Conservation (phyloP, 2,888 invertebrate genomes). For the Rugalucina vietnamica region DNA sequence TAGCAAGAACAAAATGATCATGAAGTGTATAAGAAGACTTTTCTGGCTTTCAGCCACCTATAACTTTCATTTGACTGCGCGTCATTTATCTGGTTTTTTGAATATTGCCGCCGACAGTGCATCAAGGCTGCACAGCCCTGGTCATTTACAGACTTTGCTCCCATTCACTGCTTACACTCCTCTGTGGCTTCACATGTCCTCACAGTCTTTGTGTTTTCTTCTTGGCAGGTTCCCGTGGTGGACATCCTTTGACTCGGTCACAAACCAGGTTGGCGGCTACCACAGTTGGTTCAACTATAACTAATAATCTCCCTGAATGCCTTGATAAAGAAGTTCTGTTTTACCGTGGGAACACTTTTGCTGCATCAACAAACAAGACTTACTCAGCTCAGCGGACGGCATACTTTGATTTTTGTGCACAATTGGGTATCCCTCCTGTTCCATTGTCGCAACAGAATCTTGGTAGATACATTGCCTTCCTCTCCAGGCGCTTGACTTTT, state of each 20-base stretch:
- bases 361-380: too few species aligned
- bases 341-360: too few species aligned
- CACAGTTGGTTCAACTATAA: background rate
- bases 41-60: constrained; percentile 1
- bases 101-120: constrained; percentile 14
- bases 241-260: background rate
- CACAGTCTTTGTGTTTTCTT: background rate
- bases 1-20: constrained; percentile 4
- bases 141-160: background rate
- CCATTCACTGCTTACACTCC: background rate
- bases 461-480: too few species aligned
- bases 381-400: too few species aligned
- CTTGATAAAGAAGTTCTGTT: background rate
- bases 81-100: background rate
- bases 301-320: background rate
- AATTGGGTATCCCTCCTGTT: too few species aligned
- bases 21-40: background rate
- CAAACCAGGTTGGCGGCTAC: background rate
- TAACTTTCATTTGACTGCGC: constrained; percentile 10
- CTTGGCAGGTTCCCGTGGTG: background rate
- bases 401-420: too few species aligned
- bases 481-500: too few species aligned
- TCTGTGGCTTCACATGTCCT: background rate
- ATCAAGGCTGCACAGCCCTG: constrained; percentile 4
- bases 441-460: too few species aligned